Percentiles rank a stretch among this genome's conserved stretches.
Evolutionary conservation across 2,888 invertebrate genomes (phyloP).

Genomic region (Norana najaformis): DNA sequence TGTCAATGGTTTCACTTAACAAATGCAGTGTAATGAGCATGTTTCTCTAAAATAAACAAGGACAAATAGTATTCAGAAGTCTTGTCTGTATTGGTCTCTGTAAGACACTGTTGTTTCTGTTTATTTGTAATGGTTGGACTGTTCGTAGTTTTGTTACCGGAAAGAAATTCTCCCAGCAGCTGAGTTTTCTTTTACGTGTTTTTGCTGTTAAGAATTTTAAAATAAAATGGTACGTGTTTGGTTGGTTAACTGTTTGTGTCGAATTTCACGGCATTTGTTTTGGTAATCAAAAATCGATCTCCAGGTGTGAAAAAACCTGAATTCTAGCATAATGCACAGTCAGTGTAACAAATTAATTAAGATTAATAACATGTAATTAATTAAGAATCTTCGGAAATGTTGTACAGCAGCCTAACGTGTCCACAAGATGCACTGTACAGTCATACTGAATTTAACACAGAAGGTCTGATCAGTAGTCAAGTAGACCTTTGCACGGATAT

Average conservation of each 20-base stretch:
- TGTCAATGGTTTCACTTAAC: not conserved
- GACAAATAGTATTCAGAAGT: not conserved
- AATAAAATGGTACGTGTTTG: no score
- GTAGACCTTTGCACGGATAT: not conserved
- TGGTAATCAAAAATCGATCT: not conserved
- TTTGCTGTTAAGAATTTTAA: no score
- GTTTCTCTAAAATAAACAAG: not conserved
- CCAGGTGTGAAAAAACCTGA: not conserved
- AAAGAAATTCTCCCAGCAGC: not conserved
- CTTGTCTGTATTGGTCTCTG: not conserved
- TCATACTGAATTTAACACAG: not conserved
- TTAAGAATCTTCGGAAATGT: not conserved
- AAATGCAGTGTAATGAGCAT: not conserved
- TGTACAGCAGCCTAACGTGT: not conserved
- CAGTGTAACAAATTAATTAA: not conserved
- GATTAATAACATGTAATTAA: no score
- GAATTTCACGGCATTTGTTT: not conserved
- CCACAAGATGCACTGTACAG: not conserved
- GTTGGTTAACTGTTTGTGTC: not conserved
- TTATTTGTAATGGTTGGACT: no score
- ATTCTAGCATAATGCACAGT: no score
- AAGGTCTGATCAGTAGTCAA: no score
- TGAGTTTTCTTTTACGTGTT: not conserved
- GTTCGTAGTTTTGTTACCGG: no score
- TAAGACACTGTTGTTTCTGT: not conserved